Percentiles rank a stretch among this genome's conserved stretches.
phyloP scores from a whole-genome alignment of 1,140 invertebrate genomes.

The Gonatopus flavifemur region DNA sequence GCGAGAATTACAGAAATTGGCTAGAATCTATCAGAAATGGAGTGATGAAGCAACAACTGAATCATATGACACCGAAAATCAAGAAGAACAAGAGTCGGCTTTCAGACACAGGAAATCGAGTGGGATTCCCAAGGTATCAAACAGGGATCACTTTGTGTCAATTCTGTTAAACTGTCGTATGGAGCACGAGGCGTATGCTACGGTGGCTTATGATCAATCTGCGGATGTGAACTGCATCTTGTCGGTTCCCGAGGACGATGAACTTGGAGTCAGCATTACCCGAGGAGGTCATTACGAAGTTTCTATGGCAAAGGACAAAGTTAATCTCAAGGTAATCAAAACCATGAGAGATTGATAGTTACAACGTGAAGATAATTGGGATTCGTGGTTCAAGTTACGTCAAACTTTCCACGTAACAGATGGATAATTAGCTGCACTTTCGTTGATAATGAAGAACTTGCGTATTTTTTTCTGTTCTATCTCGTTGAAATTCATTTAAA shows the following conservation, averaged over 20 bases:
- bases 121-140: constrained; percentile 20
- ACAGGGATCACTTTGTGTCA: constrained; percentile 56
- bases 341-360: neutral
- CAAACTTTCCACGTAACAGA: neutral
- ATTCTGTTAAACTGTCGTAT: constrained; percentile 54
- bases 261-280: constrained; percentile 26
- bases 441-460: neutral
- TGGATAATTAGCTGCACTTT: neutral
- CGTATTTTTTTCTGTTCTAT: neutral
- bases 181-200: constrained; percentile 61
- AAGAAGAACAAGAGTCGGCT: neutral
- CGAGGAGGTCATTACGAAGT: constrained; percentile 30
- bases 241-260: constrained; percentile 29
- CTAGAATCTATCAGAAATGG: constrained; percentile 4
- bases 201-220: constrained; percentile 53
- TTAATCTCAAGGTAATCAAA: constrained; percentile 33
- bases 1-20: constrained; percentile 35
- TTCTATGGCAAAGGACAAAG: constrained; percentile 23
- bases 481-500: neutral
- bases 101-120: neutral
- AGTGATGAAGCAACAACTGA: neutral
- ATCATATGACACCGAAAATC: neutral
- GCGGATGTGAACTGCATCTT: constrained; percentile 37
- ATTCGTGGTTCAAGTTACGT: neutral
- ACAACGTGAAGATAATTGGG: constrained; percentile 6